Percentiles rank a stretch among this genome's conserved stretches.
Conservation (phyloP, 2,113 vertebrate species). For the Apodemus sylvaticus region DNA sequence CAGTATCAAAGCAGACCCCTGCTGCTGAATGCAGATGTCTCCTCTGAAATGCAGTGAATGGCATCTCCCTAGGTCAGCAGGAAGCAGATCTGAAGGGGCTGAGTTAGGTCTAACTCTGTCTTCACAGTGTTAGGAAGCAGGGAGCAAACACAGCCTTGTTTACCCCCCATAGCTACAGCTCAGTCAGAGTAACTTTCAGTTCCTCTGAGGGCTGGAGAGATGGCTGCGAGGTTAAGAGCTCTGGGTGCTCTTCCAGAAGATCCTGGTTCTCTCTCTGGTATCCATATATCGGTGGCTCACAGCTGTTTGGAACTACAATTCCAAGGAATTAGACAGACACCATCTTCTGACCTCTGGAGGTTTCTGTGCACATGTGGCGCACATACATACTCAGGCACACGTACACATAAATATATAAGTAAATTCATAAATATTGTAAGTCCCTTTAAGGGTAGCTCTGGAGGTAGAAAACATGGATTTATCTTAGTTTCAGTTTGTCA, state of each 20-base stretch:
- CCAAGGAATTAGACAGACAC: not conserved
- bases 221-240: not conserved
- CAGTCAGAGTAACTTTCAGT: not conserved
- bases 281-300: not conserved
- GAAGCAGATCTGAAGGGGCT: not conserved
- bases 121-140: not conserved
- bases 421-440: not conserved
- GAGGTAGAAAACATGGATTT: not conserved
- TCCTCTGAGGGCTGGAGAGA: not conserved
- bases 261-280: not conserved
- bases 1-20: not conserved
- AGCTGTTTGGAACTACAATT: not conserved
- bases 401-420: not conserved
- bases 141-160: no score
- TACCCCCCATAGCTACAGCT: not conserved
- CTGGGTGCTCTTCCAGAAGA: not conserved
- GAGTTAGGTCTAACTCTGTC: not conserved
- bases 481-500: slow-evolving; percentile 15
- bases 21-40: not conserved
- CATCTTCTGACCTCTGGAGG: not conserved
- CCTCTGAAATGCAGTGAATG: no score
- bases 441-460: not conserved
- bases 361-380: not conserved
- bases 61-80: not conserved
- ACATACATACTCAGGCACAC: not conserved